These are phyloP conservation scores for Neostethus bicornis DNA, from an alignment of 2,797 vertebrate genomes.

Conservation along the genomic window DNA sequence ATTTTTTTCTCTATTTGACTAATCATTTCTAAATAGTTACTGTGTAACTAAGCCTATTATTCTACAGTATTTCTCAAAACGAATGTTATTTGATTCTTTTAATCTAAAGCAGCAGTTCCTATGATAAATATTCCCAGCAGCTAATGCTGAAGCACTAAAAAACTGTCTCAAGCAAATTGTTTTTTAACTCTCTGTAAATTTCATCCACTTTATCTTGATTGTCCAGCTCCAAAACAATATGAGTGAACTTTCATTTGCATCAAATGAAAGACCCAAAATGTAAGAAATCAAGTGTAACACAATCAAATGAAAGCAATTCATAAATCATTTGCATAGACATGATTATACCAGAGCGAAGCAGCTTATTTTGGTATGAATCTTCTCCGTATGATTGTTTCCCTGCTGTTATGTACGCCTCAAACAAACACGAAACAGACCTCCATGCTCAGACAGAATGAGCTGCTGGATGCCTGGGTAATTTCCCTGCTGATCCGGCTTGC, in stretches of 20 bases:
- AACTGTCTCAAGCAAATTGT: neutral
- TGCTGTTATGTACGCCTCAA: slow-evolving; percentile 46
- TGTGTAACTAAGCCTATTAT: neutral
- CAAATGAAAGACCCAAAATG: neutral
- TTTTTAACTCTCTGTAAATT: neutral
- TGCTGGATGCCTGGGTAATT: slow-evolving; percentile 44
- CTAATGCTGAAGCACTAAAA: neutral
- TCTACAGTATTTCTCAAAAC: no score
- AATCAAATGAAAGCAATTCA: slow-evolving; percentile 29
- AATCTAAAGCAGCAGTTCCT: neutral
- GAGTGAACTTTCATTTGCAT: neutral
- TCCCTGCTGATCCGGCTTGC: slow-evolving; percentile 55
- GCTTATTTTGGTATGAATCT: slow-evolving; percentile 39
- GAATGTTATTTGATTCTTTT: neutral
- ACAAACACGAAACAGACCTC: slow-evolving; percentile 58
- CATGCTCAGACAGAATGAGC: slow-evolving; percentile 42
- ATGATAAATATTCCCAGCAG: neutral
- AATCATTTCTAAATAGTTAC: no score
- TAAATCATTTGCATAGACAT: slow-evolving; percentile 42
- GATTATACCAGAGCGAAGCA: slow-evolving; percentile 42
- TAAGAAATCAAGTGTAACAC: slow-evolving; percentile 30
- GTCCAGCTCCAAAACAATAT: neutral
- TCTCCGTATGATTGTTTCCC: slow-evolving; percentile 28
- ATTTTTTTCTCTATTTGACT: neutral
- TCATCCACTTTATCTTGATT: neutral